Evolutionary conservation across 2,113 vertebrate genomes (phyloP).

Genomic region (Canis aureus): DNA sequence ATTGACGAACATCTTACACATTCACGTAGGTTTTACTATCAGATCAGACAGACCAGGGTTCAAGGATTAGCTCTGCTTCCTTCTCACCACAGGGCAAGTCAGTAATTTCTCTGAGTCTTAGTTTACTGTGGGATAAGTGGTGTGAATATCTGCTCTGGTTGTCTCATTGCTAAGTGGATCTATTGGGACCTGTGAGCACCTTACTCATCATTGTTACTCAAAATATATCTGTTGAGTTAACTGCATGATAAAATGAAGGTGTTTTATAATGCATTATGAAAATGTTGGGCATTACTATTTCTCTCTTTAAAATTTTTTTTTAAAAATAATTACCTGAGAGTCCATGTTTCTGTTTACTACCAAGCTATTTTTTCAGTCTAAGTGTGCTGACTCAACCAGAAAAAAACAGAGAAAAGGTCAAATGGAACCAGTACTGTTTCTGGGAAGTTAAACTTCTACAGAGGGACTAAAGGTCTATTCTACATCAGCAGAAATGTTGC

Average conservation of each 20-base stretch:
- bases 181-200: neutral
- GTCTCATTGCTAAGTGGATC: neutral
- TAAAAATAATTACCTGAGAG: neutral
- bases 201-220: neutral
- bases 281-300: neutral
- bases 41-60: neutral
- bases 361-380: slow-evolving; percentile 35
- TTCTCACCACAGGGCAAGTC: neutral
- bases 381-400: slow-evolving; percentile 57
- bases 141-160: neutral
- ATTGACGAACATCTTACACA: neutral
- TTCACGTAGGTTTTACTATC: neutral
- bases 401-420: slow-evolving; percentile 33
- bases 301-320: neutral
- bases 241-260: neutral
- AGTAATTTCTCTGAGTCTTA: neutral
- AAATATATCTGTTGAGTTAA: neutral
- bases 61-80: neutral
- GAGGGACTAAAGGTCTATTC: slow-evolving; percentile 69
- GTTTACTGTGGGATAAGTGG: neutral
- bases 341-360: slow-evolving; percentile 30
- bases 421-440: slow-evolving; percentile 68
- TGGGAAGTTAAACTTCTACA: slow-evolving; percentile 76
- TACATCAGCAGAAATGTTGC: slow-evolving; percentile 78
- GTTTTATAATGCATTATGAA: neutral